Evolutionary conservation across 92 coral and sea anemone genomes (phyloP).

Genomic region (Desmophyllum pertusum): DNA sequence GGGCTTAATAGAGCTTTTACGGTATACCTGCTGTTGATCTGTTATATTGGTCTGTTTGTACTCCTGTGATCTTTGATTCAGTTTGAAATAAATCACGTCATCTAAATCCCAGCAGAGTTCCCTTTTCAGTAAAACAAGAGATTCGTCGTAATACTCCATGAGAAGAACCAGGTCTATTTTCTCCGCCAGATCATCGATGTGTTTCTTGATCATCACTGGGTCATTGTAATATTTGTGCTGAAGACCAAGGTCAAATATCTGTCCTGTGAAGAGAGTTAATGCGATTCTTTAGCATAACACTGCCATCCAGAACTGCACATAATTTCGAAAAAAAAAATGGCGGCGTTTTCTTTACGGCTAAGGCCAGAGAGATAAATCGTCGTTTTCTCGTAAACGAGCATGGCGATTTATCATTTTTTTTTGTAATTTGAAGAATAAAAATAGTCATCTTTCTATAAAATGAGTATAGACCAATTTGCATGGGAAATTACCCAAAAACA

Average conservation of each 20-base stretch:
- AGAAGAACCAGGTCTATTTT: constrained; percentile 80
- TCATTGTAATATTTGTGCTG: constrained; percentile 64
- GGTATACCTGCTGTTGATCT: constrained; percentile 50
- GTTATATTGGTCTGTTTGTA: constrained; percentile 69
- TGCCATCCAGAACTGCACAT: no score
- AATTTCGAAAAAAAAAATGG: no score
- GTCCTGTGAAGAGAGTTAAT: constrained; percentile 57
- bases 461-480: no score
- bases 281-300: no score
- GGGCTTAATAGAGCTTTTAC: not conserved
- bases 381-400: no score
- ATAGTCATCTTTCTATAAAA: no score
- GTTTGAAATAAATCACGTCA: constrained; percentile 73
- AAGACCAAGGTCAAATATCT: constrained; percentile 81
- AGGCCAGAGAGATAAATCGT: no score
- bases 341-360: no score
- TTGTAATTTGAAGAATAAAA: no score
- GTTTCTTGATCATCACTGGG: constrained; percentile 45
- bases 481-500: no score
- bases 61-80: constrained; percentile 64
- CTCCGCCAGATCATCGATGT: constrained; percentile 68
- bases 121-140: constrained; percentile 82
- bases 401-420: no score
- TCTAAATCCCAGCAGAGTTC: constrained; percentile 87
- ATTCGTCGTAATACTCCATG: constrained; percentile 88